These are phyloP conservation scores for Acanthosepion esculentum DNA, from an alignment of 2,888 invertebrate species.

Conservation along the genomic window DNA sequence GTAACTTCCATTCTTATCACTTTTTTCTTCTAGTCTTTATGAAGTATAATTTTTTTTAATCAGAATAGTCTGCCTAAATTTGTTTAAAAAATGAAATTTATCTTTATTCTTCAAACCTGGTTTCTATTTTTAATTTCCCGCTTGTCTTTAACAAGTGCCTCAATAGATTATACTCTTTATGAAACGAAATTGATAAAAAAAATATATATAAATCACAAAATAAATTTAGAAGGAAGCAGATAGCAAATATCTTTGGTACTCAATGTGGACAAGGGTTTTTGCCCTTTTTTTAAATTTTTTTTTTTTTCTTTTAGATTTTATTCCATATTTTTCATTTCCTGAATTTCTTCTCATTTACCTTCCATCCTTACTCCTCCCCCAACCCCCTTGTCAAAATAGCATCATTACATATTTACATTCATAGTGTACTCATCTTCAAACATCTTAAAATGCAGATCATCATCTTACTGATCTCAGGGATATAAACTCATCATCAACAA, in stretches of 20 bases:
- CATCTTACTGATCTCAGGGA: conserved; percentile 33
- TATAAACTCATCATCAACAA: not conserved
- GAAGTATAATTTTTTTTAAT: not conserved
- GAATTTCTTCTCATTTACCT: not conserved
- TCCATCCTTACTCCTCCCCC: not conserved
- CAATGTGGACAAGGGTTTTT: not conserved
- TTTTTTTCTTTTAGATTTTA: not conserved
- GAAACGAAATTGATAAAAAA: too few species aligned
- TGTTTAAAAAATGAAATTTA: not conserved
- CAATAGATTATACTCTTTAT: not conserved
- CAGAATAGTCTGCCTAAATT: not conserved
- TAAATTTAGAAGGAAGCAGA: not conserved
- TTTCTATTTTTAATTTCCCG: not conserved
- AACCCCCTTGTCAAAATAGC: not conserved
- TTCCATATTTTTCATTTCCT: not conserved
- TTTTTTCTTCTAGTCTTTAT: not conserved
- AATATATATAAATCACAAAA: not conserved
- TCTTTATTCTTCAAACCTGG: not conserved
- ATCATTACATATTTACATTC: not conserved
- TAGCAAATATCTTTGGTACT: not conserved
- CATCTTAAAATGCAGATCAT: not conserved
- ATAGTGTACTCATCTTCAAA: not conserved
- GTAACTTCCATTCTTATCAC: not conserved
- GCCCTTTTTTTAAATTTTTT: not conserved
- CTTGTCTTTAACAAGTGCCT: not conserved